Evolutionary conservation across 2,113 vertebrate species (phyloP).

Genomic region (Oxyura jamaicensis): DNA sequence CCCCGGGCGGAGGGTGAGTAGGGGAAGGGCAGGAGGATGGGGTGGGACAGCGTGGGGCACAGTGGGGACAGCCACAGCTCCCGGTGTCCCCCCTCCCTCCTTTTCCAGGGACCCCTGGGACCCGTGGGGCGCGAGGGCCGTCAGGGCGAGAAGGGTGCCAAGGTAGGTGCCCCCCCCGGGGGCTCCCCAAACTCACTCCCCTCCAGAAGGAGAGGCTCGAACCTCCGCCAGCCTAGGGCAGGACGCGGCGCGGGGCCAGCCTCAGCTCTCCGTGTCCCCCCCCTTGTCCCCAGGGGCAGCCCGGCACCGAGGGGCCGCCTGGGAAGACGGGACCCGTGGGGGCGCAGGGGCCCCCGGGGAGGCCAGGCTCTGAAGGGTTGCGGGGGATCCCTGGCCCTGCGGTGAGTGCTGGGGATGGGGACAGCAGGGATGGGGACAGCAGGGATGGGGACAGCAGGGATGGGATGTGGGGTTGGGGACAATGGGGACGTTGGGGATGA

Average conservation of each 20-base stretch:
- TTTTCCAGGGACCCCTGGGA: conserved; percentile 82
- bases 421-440: too few relatives aligned
- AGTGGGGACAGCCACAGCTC: neutral
- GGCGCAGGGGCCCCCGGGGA: conserved; percentile 85
- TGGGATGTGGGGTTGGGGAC: too few relatives aligned
- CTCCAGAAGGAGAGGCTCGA: neutral
- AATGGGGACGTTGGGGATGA: too few relatives aligned
- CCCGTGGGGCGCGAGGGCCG: conserved; percentile 84
- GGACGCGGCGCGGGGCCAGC: neutral
- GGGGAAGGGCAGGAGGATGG: neutral
- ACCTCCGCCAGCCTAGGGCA: neutral
- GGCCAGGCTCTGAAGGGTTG: conserved; percentile 84
- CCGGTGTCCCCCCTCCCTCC: neutral
- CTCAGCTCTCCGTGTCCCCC: neutral
- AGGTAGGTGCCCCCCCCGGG: conserved; percentile 72
- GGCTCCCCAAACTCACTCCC: neutral
- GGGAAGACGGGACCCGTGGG: conserved; percentile 87
- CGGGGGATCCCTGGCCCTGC: conserved; percentile 88
- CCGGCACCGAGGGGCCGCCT: conserved; percentile 77
- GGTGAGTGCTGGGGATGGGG: conserved; percentile 76
- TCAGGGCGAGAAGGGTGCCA: conserved; percentile 87
- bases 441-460: too few relatives aligned
- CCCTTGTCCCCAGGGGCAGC: conserved; percentile 76
- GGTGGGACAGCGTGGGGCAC: accelerated
- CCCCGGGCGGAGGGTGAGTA: conserved; percentile 87